Conservation (phyloP, 1,140 invertebrate species). For the Vanessa atalanta region DNA sequence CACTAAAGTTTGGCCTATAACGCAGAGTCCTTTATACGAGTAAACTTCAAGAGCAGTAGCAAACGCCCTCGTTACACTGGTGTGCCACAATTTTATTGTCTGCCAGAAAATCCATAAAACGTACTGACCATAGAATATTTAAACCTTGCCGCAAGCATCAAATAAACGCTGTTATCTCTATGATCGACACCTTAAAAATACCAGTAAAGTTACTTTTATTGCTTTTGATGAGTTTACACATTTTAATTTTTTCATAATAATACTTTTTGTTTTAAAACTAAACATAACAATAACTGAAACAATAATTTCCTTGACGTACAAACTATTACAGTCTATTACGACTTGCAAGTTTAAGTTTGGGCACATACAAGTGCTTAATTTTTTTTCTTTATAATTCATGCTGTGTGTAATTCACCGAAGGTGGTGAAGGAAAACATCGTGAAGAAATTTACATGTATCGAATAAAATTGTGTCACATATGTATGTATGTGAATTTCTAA, state of each 20-base stretch:
- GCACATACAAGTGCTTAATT: no score
- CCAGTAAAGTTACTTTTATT: slow-evolving; percentile 8
- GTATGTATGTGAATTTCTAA: no score
- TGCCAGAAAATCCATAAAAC: slow-evolving; percentile 63
- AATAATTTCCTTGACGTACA: no score
- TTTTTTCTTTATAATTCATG: no score
- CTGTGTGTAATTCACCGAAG: no score
- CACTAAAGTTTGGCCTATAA: slow-evolving; percentile 50
- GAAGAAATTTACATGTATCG: no score
- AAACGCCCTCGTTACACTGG: slow-evolving; percentile 45
- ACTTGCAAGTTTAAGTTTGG: no score
- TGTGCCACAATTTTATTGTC: slow-evolving; percentile 57
- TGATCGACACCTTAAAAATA: slow-evolving; percentile 26
- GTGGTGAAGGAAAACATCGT: no score
- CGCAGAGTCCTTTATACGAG: slow-evolving; percentile 28
- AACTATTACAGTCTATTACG: no score
- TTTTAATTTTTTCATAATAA: neutral
- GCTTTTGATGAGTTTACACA: neutral
- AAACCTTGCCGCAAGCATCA: slow-evolving; percentile 39
- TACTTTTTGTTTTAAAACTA: no score
- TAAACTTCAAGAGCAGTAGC: slow-evolving; percentile 37
- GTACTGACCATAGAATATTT: slow-evolving; percentile 61
- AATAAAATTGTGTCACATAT: no score
- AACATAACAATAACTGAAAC: no score
- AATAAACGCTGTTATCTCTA: slow-evolving; percentile 33